Conservation (phyloP, 2,797 vertebrate genomes). For the Tapera naevia region DNA sequence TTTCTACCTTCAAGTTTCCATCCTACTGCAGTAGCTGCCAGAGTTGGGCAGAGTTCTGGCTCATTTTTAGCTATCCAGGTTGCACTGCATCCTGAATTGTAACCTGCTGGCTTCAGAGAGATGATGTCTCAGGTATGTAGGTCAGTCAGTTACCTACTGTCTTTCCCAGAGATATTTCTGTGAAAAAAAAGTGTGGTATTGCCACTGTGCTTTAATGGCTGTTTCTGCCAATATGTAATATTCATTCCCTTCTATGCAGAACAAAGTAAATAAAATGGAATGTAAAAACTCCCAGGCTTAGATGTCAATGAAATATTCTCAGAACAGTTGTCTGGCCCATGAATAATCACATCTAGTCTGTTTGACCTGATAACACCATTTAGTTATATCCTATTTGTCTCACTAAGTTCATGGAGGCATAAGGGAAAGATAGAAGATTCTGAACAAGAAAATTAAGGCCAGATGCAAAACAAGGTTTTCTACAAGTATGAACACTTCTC, state of each 20-base stretch:
- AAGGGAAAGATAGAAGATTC: background rate
- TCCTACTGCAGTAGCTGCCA: background rate
- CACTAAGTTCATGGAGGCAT: background rate
- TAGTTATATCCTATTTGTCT: background rate
- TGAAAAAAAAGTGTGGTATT: background rate
- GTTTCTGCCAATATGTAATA: background rate
- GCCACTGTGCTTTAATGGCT: background rate
- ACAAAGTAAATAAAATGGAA: background rate
- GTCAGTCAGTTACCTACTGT: background rate
- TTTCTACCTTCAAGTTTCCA: background rate
- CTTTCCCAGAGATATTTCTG: background rate
- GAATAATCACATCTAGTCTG: background rate
- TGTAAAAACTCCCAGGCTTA: background rate
- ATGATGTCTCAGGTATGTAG: background rate
- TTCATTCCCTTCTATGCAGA: background rate
- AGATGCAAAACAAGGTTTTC: background rate
- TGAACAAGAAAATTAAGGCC: background rate
- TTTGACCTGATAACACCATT: conserved; percentile 23
- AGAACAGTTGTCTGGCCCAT: background rate
- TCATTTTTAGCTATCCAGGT: background rate
- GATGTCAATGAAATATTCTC: background rate
- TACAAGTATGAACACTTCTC: background rate
- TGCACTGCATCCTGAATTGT: background rate
- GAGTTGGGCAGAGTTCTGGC: background rate
- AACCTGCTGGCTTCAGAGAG: background rate